Evolutionary conservation across 2,113 vertebrate genomes (phyloP).

Genomic region (Brevimyrus niger): DNA sequence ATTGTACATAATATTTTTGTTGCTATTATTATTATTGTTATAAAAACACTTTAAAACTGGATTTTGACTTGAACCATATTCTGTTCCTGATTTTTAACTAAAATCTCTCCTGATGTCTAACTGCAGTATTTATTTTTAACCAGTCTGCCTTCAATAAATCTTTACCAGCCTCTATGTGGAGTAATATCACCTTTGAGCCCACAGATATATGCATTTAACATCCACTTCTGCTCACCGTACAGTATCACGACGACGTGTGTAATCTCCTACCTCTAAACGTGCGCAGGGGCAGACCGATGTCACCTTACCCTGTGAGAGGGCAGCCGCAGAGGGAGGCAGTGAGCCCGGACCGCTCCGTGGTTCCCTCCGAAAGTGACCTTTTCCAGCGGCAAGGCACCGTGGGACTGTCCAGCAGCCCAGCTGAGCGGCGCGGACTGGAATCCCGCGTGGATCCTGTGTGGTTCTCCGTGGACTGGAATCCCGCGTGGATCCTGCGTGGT

Average conservation of each 20-base stretch:
- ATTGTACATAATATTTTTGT: not conserved
- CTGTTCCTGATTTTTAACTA: not conserved
- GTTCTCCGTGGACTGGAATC: not conserved
- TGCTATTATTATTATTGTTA: not conserved
- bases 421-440: not conserved
- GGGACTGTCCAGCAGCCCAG: conserved; percentile 1
- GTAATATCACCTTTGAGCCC: not conserved
- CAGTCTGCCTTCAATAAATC: not conserved
- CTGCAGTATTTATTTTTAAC: not conserved
- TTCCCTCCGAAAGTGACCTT: conserved; percentile 3
- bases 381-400: not conserved
- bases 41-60: not conserved
- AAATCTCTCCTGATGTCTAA: not conserved
- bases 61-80: not conserved
- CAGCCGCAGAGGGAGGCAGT: conserved; percentile 7
- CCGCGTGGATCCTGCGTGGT: not conserved
- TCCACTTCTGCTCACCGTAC: not conserved
- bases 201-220: not conserved
- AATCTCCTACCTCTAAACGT: not conserved
- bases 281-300: not conserved
- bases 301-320: conserved; percentile 17
- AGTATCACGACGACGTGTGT: not conserved
- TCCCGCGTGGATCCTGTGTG: not conserved
- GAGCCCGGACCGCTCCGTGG: conserved; percentile 6
- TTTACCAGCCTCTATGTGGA: not conserved